Evolutionary conservation across 2,888 invertebrate species (phyloP).

Genomic region (Synergus umbraculus): DNA sequence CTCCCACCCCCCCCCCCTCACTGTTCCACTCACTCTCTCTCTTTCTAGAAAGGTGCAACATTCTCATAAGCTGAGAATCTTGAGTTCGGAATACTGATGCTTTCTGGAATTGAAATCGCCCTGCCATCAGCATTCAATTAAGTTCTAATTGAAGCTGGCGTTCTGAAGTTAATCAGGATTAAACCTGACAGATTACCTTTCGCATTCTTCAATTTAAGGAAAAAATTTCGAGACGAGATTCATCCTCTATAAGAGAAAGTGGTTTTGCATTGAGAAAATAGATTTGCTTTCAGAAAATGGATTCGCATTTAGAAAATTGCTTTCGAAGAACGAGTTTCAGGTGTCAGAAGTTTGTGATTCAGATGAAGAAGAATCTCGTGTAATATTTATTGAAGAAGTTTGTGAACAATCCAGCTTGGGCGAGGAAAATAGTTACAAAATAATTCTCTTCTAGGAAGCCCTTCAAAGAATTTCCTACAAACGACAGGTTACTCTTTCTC

Average conservation of each 20-base stretch:
- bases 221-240: neutral
- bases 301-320: neutral
- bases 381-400: neutral
- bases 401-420: neutral
- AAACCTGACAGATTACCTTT: conserved; percentile 4
- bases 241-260: neutral
- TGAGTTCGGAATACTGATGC: neutral
- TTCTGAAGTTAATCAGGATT: conserved; percentile 1
- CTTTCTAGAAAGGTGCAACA: neutral
- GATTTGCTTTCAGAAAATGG: neutral
- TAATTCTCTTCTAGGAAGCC: conserved; percentile 20
- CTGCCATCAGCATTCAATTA: conserved; percentile 10
- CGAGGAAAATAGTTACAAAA: conserved; percentile 12
- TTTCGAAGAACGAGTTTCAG: neutral
- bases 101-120: conserved; percentile 12
- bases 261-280: neutral
- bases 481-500: conserved; percentile 29
- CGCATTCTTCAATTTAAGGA: neutral
- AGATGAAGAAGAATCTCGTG: neutral
- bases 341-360: neutral
- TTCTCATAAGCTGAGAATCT: neutral
- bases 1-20: conserved; percentile 36
- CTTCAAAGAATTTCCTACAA: conserved; percentile 17
- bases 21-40: neutral
- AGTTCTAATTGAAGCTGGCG: conserved; percentile 7